Base-by-base conservation (phyloP, 2,113 vertebrate species). In the Labrus mixtus region DNA sequence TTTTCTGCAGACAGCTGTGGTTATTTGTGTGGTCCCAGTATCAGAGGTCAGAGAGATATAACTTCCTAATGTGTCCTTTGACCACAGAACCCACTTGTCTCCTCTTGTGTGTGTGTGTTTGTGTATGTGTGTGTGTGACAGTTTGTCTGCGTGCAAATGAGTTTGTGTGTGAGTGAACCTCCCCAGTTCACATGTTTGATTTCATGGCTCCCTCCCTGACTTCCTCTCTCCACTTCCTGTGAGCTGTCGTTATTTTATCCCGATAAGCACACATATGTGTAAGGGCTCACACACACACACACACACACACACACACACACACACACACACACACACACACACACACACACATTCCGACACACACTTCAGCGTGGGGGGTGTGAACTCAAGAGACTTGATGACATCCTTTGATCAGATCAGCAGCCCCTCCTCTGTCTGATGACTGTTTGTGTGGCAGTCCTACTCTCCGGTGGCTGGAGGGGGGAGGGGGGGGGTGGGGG, bases 51-150 rank as follows among this genome's bases (percentile, higher is more conserved):
- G 68, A 90, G 87, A 90, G 83, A 85, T 91, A 91, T 82, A 90
- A 90, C 90, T 91, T 92, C 88, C 89, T 79, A 91, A 79, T 65
- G 78, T 91, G 88, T 90, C 87, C 87, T 93, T 90, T 92, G 90
- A 92, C 91, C 87, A 83, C 74, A 90, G 67, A 78, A 60, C 73
- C 79, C 72, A 84, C 89, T 90, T 66, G 63, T 92, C 82, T 89
- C 51, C 11, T 86, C 76, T 83, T 25, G 25, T 25, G 25, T 25
- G 25, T 25, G 25, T 25, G 25, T 25, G 25, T 25, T 1, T 25
- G 25, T 25, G 29, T 33, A 6, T 33, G 29, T 33, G 29, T 33
- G 29, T 33, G 4, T 33, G 29, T 33, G 29, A 33, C 29, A 33
- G 29, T 33, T 33, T 33, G 29, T 33, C 29, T 4, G 29, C 29